Evolutionary conservation across 2,888 invertebrate species (phyloP), one percentile per base, ranked within the genome.

Genomic region (Platyscelio sp.): DNA sequence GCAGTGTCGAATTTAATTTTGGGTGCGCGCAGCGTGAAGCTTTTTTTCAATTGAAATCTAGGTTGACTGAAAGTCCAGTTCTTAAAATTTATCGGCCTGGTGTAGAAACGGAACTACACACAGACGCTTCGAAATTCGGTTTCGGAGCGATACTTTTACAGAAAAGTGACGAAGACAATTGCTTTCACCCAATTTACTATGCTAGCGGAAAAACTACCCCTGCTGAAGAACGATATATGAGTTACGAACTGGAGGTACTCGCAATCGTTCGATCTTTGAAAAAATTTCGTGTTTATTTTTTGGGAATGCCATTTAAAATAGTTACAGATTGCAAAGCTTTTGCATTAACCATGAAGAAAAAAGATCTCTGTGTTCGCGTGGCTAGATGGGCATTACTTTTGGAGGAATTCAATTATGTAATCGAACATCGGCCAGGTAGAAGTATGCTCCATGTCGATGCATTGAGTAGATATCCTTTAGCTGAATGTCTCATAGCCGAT

Each of bases 61-160:
- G 18, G 9, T 24, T 51, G 15, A 22, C 51, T 20, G 22, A 60
- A 18, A 27, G n/a, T n/a, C 60, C 60, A 38, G 20, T 60, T 27
- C 29, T 60, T 6, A n/a, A 5, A 9, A n/a, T 60, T 15, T 60
- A 60, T 26, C 15, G n/a, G n/a, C n/a, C 60, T 18, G 38, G 29
- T 5, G 29, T 27, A 13, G 29, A 60, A 18, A 60, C 60, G 5
- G 60, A 27, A 18, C 60, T 60, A 6, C 60, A 60, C 27, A 60
- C 60, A 18, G 60, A 60, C n/a, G 60, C 60, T 5, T 60, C 60
- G n/a, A 38, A 29, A 18, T 38, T 60, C 3, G 60, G 60, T 60
- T 26, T 60, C n/a, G 60, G 60, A 22, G 60, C 60, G 18, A 60
- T 60, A 13, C 60, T 60, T 5, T 38, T 60, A 27, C 60, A 60